Percentiles rank a stretch among this genome's conserved stretches.
Conservation (phyloP, 2,888 invertebrate genomes). For the Pomacea canaliculata region DNA sequence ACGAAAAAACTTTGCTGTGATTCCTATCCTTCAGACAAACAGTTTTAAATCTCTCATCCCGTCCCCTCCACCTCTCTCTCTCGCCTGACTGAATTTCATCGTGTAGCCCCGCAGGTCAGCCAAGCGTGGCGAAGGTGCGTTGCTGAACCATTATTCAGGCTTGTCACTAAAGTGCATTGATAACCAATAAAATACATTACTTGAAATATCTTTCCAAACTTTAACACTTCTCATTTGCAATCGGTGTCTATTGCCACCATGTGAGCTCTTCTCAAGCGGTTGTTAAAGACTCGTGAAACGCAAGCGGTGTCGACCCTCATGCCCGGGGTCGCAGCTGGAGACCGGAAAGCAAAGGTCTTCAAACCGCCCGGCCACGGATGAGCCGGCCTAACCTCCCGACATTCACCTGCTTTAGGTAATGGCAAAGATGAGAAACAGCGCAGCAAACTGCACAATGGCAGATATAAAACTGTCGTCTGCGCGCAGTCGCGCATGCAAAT, state of each 20-base stretch:
- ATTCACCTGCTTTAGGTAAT: too few relatives aligned
- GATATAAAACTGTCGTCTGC: too few relatives aligned
- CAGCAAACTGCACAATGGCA: too few relatives aligned
- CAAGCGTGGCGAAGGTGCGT: neutral
- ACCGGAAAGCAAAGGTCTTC: neutral
- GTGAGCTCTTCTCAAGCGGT: constrained; percentile 7
- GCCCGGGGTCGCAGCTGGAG: neutral
- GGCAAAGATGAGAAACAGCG: too few relatives aligned
- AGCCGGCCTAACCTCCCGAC: too few relatives aligned
- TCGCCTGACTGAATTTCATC: neutral
- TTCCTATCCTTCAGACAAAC: too few relatives aligned
- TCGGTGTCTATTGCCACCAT: constrained; percentile 8
- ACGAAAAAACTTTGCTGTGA: too few relatives aligned
- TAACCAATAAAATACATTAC: constrained; percentile 16
- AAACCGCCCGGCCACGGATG: too few relatives aligned
- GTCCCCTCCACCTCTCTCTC: too few relatives aligned
- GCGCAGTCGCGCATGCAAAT: too few relatives aligned
- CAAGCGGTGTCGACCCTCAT: constrained; percentile 2
- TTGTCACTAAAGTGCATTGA: constrained; percentile 21
- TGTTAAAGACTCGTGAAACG: constrained; percentile 9
- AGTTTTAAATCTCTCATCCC: too few relatives aligned
- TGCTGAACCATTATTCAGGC: constrained; percentile 5
- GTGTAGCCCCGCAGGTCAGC: too few relatives aligned
- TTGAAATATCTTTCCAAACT: constrained; percentile 4
- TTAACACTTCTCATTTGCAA: constrained; percentile 24